phyloP scores from a whole-genome alignment of 1,140 invertebrate genomes.

The Heliothis virescens region DNA sequence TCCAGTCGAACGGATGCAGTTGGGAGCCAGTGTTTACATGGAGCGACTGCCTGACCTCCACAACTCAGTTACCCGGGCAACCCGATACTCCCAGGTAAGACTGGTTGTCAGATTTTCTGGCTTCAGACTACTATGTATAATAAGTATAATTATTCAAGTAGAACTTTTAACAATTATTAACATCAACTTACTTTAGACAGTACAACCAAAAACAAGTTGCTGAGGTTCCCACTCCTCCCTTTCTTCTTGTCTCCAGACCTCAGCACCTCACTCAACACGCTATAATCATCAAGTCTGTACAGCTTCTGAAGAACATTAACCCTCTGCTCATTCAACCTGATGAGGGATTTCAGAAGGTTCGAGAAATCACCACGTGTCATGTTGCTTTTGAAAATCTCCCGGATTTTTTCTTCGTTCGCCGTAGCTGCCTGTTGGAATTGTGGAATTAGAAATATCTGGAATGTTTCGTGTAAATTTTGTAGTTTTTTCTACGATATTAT shows the following conservation, averaged over 20 bases:
- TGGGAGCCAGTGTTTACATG: no score
- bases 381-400: neutral
- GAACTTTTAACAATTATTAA: no score
- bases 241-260: neutral
- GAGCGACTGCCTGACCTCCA: no score
- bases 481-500: neutral
- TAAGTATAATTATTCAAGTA: no score
- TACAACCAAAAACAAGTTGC: conserved; percentile 1
- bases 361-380: conserved; percentile 6
- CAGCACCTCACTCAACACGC: neutral
- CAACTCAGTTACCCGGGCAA: no score
- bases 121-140: no score
- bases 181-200: conserved; percentile 10
- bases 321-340: conserved; percentile 10
- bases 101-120: no score
- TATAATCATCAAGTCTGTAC: neutral
- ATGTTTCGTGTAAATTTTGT: neutral
- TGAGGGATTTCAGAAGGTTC: conserved; percentile 10
- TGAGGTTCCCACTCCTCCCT: neutral
- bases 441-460: neutral
- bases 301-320: neutral
- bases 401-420: neutral
- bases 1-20: no score
- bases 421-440: neutral
- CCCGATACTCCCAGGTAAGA: no score